Percentiles rank a stretch among this genome's conserved stretches.
These are phyloP conservation scores for Lagria hirta DNA, from an alignment of 2,888 invertebrate species.

Conservation along the genomic window DNA sequence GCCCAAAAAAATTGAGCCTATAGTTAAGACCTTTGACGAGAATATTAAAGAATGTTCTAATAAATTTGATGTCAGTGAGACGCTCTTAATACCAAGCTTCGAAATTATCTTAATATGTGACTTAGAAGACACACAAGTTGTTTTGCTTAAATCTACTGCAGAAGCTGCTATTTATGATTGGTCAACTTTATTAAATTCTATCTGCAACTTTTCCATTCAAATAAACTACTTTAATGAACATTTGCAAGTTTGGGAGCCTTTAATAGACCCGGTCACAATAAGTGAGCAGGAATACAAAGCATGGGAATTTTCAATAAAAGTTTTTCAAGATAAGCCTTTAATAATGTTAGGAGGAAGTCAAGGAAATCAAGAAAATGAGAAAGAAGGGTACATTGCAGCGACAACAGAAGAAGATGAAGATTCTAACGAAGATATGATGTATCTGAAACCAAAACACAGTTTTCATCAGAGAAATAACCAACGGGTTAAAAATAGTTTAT, in stretches of 20 bases:
- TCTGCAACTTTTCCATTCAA: conserved; percentile 53
- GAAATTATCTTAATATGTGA: conserved; percentile 67
- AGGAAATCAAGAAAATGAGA: conserved; percentile 36
- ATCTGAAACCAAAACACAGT: conserved; percentile 49
- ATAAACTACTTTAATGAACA: conserved; percentile 55
- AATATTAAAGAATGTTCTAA: conserved; percentile 9
- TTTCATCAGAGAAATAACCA: conserved; percentile 43
- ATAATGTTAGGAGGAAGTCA: conserved; percentile 44
- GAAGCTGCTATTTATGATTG: conserved; percentile 67
- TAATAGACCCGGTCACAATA: conserved; percentile 73
- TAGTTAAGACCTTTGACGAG: too few species aligned
- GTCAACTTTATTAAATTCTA: conserved; percentile 58
- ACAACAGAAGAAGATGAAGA: conserved; percentile 50
- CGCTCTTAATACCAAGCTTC: conserved; percentile 53
- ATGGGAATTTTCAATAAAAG: conserved; percentile 70
- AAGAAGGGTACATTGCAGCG: conserved; percentile 31
- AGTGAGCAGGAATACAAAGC: conserved; percentile 68
- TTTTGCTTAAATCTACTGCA: conserved; percentile 59
- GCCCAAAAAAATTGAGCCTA: conserved; percentile 12
- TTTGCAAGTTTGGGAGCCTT: conserved; percentile 73
- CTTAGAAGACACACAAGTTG: conserved; percentile 61
- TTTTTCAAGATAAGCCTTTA: conserved; percentile 58
- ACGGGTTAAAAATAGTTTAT: conserved; percentile 57
- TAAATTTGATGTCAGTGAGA: conserved; percentile 32
- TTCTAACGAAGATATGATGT: conserved; percentile 54